Percentiles rank a stretch among this genome's conserved stretches.
phyloP scores from a whole-genome alignment of 2,797 vertebrate genomes.

The Astyanax mexicanus region DNA sequence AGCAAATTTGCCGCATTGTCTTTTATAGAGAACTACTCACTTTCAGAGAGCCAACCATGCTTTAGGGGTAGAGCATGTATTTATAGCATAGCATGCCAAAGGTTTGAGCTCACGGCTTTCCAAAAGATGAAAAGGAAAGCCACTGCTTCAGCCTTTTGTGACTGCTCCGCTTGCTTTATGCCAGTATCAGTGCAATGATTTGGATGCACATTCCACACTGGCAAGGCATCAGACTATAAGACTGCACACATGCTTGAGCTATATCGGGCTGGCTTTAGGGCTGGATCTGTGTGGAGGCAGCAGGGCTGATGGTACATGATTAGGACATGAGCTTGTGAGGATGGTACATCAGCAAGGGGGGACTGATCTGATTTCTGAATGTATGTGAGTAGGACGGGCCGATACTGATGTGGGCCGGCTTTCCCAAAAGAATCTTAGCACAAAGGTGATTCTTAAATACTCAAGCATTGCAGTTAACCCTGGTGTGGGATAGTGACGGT shows the following conservation, averaged over 20 bases:
- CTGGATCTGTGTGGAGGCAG: slow-evolving; percentile 25
- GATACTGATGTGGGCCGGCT: background rate
- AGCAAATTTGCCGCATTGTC: background rate
- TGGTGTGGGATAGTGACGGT: no score
- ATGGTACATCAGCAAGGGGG: background rate
- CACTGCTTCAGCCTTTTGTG: background rate
- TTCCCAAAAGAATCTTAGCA: no score
- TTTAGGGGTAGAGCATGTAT: background rate
- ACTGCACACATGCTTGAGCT: slow-evolving; percentile 15
- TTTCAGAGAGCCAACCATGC: background rate
- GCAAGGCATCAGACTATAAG: slow-evolving; percentile 28
- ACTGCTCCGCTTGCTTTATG: slow-evolving; percentile 14
- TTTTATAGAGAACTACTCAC: background rate
- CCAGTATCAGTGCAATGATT: slow-evolving; percentile 29
- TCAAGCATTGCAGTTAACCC: no score
- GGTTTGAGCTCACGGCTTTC: slow-evolving; percentile 6
- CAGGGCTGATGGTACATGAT: background rate
- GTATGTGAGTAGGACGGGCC: background rate
- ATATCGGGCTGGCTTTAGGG: slow-evolving; percentile 30
- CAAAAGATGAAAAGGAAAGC: slow-evolving; percentile 5
- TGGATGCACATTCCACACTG: slow-evolving; percentile 25
- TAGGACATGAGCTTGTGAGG: background rate
- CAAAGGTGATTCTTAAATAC: no score
- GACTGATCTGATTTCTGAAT: background rate
- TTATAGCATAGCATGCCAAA: background rate